Base-by-base conservation (phyloP, 2,113 vertebrate species). In the Gorsachius goisagi region DNA sequence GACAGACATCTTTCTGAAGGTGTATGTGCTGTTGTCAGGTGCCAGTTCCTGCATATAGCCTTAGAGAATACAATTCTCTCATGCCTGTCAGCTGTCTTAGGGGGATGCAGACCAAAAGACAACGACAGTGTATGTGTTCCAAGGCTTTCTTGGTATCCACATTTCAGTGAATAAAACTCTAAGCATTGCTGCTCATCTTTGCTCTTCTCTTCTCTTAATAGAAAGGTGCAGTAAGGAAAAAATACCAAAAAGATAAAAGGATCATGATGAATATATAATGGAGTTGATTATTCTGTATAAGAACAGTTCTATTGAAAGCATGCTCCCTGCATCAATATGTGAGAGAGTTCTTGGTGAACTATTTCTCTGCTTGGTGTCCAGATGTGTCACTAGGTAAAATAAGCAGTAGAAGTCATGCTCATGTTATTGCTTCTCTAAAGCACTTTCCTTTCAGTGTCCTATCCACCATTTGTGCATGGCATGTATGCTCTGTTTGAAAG, bases 241-340 rank as follows among this genome's bases (percentile, higher is more conserved):
- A 10, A 9, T 16, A 6, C 18, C 24, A 18, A 1, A 10, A 58
- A 33, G 2, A 32, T 14, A 68, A 60, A 62, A 50, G 9, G 16
- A 12, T 8, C 2, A 8, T 37, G 55, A 27, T 23, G 64, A 74
- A 64, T 79, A 32, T 20, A 21, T 50, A 49, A 1, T 13, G 8
- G 23, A 58, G 17, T 55, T 62, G 7, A 24, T 84, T 83, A n/a
- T 74, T 83, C 59, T 56, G 39, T 45, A 33, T n/a, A 80, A 50
- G 32, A 58, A 30, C 13, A 41, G 3, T 24, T 63, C 50, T 26
- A 28, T 41, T 32, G 30, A 50, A 86, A 88, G 41, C 2, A 1
- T 53, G n/a, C 15, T 77, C 37, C 12, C 37, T 59, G 16, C 52
- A 23, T 39, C 0, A 0, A 16, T 49, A 26, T 24, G 5, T 19